Conservation (phyloP, 1,140 invertebrate species). For the Andricus grossulariae region DNA sequence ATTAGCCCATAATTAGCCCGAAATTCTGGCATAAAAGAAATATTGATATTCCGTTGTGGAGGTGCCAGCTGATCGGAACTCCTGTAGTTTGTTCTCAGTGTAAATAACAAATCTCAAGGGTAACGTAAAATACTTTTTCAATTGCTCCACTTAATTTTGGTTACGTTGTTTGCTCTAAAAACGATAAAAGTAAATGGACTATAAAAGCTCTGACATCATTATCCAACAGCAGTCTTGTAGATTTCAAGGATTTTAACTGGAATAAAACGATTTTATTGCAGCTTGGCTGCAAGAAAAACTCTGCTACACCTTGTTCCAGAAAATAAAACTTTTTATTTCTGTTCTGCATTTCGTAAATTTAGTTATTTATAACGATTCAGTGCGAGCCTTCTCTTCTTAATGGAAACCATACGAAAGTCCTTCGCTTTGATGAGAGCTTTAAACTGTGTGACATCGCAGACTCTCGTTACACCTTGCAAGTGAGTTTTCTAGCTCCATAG, state of each 20-base stretch:
- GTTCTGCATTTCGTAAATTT: neutral
- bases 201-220: neutral
- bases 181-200: neutral
- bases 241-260: neutral
- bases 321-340: conserved; percentile 15
- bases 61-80: too few relatives aligned
- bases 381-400: neutral
- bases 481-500: conserved; percentile 17
- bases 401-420: neutral
- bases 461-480: conserved; percentile 24
- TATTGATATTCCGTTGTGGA: too few relatives aligned
- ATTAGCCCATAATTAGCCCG: too few relatives aligned
- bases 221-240: neutral
- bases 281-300: neutral
- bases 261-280: neutral
- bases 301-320: neutral
- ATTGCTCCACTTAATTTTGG: neutral
- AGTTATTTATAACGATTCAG: neutral
- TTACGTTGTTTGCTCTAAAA: neutral
- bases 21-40: too few relatives aligned
- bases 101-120: neutral
- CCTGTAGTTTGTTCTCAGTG: too few relatives aligned
- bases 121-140: neutral
- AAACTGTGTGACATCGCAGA: conserved; percentile 27
- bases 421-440: neutral